Evolutionary conservation across 2,888 invertebrate genomes (phyloP), one percentile per base, ranked within the genome.

Genomic region (Cerastoderma edule): DNA sequence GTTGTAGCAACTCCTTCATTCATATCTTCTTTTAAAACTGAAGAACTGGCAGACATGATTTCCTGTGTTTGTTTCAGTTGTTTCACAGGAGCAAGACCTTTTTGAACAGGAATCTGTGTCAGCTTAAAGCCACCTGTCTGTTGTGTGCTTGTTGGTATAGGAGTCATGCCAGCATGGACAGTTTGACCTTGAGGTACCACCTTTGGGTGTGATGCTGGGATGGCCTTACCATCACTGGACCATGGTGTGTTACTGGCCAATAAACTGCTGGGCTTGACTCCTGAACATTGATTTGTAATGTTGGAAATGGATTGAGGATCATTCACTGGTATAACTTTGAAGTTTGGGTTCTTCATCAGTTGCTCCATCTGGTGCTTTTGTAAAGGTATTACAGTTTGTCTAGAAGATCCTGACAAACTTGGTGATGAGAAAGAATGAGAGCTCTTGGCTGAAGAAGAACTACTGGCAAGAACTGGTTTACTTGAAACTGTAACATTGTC

Each of bases 81-180:
- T 33, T 57, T 60, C 13, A 27, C 22, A 27, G 70, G 33, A 30
- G 44, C 39, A 4, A 71, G 48, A 48, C 64, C 35, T 44, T 78
- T 66, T 65, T 76, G 78, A 28, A 80, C 65, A 35, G 78, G 78
- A 27, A 78, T 80, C 44, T 76, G 73, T 44, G 72, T 78, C 10
- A 77, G 32, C 16, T 30, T 53, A 27, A 72, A 46, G 16, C 10
- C 53, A 66, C 32, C 2, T 16, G 33, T 16, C 16, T 28, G 32
- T 48, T 16, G n/a, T 19, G 28, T 22, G 33, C 1, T 67, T 24
- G 50, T 10, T 30, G 44, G 3, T 39, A 19, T 39, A 24, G 28
- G 48, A 19, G 33, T 33, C 16, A 1, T 60, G n/a, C 33, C 22
- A 33, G 22, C 16, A 2, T 0, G 3, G 33, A 53, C n/a, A 2